These are phyloP conservation scores for Neopipo cinnamomea DNA, from an alignment of 2,113 vertebrate genomes.

Conservation along the genomic window DNA sequence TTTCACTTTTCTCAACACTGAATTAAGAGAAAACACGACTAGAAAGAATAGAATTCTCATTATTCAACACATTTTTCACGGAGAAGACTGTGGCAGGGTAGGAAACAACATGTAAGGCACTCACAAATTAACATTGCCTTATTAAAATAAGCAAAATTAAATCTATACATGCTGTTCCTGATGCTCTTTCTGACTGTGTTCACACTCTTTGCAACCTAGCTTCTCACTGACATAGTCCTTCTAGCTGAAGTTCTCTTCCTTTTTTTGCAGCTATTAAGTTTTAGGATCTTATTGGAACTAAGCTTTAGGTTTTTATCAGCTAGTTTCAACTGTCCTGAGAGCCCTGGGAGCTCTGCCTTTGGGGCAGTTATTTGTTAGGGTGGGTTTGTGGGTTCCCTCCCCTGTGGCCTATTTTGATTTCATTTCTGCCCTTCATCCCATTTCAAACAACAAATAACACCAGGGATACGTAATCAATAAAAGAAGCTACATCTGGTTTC, in stretches of 20 bases:
- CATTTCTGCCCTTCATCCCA: background rate
- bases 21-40: background rate
- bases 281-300: background rate
- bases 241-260: background rate
- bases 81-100: background rate
- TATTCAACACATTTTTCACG: background rate
- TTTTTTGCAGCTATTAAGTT: background rate
- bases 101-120: background rate
- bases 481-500: background rate
- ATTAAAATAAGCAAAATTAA: background rate
- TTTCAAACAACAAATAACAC: background rate
- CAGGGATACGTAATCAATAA: background rate
- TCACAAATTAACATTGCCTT: background rate
- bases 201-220: background rate
- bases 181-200: background rate
- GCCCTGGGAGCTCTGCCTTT: background rate
- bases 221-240: background rate
- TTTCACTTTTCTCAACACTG: rapidly evolving
- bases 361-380: background rate
- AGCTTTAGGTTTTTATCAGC: background rate
- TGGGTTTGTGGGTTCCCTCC: background rate
- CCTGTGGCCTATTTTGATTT: background rate
- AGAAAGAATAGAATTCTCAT: background rate
- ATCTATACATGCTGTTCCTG: background rate
- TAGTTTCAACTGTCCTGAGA: background rate